phyloP scores from a whole-genome alignment of 2,113 vertebrate species.

The Bombycilla garrulus region DNA sequence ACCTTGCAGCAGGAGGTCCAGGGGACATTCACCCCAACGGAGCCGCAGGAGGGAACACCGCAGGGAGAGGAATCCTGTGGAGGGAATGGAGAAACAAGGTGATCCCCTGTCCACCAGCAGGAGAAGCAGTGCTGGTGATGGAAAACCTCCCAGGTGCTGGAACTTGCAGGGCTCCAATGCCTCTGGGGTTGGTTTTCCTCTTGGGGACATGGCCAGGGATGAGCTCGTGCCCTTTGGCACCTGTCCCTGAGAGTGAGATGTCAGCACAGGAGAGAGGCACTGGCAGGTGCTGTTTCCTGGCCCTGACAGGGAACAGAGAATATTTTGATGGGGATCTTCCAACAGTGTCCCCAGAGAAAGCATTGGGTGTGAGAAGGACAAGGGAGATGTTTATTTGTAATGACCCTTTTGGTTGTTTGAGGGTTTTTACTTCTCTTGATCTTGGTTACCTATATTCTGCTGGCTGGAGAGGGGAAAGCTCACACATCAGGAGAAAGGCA shows the following conservation, averaged over 20 bases:
- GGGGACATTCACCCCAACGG: not conserved
- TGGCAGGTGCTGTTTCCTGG: not conserved
- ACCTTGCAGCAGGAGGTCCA: not conserved
- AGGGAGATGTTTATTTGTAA: not conserved
- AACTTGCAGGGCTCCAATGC: not conserved
- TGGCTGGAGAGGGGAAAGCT: not conserved
- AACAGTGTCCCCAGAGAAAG: not conserved
- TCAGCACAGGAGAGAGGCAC: not conserved
- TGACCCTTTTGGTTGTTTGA: not conserved
- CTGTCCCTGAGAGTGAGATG: not conserved
- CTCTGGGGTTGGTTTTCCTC: not conserved
- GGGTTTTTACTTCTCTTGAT: not conserved
- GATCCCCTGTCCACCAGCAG: not conserved
- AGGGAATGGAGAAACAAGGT: not conserved
- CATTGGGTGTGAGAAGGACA: not conserved
- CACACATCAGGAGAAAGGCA: not conserved
- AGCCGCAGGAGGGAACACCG: not conserved
- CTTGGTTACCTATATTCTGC: not conserved
- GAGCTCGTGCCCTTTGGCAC: not conserved
- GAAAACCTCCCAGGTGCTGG: not conserved
- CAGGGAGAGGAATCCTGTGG: not conserved
- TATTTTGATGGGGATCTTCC: not conserved
- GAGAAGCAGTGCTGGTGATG: not conserved
- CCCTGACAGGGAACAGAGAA: rapidly evolving
- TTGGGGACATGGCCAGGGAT: not conserved